Conservation (phyloP, 2,113 vertebrate species). For the Poeciliopsis occidentalis region DNA sequence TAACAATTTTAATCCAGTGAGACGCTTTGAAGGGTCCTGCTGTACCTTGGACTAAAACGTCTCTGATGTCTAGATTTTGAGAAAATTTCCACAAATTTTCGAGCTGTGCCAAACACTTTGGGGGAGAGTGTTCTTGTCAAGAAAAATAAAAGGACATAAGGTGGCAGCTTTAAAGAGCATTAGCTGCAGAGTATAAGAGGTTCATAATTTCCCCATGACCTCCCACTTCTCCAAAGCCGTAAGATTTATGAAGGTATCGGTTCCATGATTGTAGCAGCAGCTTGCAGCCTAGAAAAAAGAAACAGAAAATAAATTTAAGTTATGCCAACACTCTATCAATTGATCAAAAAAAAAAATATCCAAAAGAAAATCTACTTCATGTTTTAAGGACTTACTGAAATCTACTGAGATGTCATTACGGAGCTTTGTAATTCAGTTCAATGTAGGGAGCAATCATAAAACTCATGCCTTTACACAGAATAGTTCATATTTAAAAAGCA, state of each 20-base stretch:
- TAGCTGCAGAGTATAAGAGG: conserved; percentile 24
- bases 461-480: not conserved
- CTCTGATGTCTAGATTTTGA: conserved; percentile 52
- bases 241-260: conserved; percentile 34
- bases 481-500: conserved; percentile 14
- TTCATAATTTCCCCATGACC: conserved; percentile 57
- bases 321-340: conserved; percentile 1
- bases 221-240: conserved; percentile 35
- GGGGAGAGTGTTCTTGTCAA: conserved; percentile 41
- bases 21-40: conserved; percentile 51
- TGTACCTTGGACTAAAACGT: conserved; percentile 52
- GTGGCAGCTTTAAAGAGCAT: conserved; percentile 19
- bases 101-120: conserved; percentile 45
- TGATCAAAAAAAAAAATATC: not conserved
- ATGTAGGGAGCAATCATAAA: not conserved
- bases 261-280: conserved; percentile 40
- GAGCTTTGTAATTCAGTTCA: not conserved
- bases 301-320: conserved; percentile 20
- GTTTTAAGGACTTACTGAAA: not conserved
- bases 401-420: conserved; percentile 8
- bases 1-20: conserved; percentile 50
- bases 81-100: conserved; percentile 55
- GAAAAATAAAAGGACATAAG: conserved; percentile 25
- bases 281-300: conserved; percentile 65
- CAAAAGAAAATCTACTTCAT: conserved; percentile 11